A percentile compares a stretch with the other conserved stretches of the same genome.
Evolutionary conservation across 2,797 vertebrate species (phyloP).

Genomic region (Notoglanidium macrostoma): DNA sequence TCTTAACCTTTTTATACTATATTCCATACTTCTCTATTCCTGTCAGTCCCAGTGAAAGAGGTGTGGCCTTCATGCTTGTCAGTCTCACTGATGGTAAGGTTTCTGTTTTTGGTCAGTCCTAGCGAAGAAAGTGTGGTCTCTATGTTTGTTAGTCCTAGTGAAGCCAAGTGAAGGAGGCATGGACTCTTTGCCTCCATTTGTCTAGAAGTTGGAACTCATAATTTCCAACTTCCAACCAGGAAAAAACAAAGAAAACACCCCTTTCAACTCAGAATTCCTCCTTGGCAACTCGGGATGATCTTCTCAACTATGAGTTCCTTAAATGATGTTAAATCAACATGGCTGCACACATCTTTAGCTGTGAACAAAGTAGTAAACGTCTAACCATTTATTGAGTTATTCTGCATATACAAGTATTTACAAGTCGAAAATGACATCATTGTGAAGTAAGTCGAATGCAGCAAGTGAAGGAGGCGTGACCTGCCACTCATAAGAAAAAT

Average conservation of each 20-base stretch:
- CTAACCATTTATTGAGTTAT: neutral
- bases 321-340: neutral
- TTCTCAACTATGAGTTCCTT: neutral
- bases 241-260: neutral
- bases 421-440: neutral
- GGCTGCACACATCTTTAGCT: neutral
- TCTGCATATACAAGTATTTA: neutral
- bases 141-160: too few species aligned
- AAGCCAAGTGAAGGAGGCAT: neutral
- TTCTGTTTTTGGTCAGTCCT: fast-evolving
- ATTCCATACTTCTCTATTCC: neutral
- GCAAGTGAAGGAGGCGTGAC: neutral
- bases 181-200: neutral
- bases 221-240: neutral
- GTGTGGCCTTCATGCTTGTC: neutral
- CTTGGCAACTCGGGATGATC: neutral
- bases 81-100: neutral
- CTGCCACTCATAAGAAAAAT: neutral
- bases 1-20: neutral
- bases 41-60: neutral
- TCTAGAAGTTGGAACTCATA: neutral
- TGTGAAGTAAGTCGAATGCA: neutral
- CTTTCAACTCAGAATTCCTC: neutral
- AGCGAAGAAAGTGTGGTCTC: neutral
- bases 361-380: neutral